Percentiles rank a stretch among this genome's conserved stretches.
Evolutionary conservation across 2,113 vertebrate species (phyloP).

Genomic region (Gadus chalcogrammus): DNA sequence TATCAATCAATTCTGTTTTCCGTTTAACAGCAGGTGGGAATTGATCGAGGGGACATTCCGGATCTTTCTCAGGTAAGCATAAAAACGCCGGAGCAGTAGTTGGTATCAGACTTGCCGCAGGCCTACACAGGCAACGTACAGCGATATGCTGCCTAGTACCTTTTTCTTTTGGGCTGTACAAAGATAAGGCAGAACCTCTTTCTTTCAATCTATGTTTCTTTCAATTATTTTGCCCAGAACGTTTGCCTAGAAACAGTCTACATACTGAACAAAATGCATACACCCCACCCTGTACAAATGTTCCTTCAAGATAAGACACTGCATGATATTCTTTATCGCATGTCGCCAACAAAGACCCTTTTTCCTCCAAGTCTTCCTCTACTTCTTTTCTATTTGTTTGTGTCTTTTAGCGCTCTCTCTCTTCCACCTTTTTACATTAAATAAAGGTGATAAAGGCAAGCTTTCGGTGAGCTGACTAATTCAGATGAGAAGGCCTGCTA

Average conservation of each 20-base stretch:
- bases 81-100: not conserved
- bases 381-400: slow-evolving; percentile 19
- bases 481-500: too few relatives aligned
- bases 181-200: not conserved
- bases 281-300: slow-evolving; percentile 22
- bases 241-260: slow-evolving; percentile 3
- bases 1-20: not conserved
- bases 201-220: slow-evolving; percentile 4
- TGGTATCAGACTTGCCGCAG: too few relatives aligned
- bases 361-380: slow-evolving; percentile 37
- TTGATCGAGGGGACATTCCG: slow-evolving; percentile 97
- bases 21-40: slow-evolving; percentile 90
- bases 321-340: slow-evolving; percentile 68
- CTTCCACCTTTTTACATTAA: slow-evolving; percentile 57
- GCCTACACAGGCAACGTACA: not conserved
- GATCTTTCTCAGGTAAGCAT: slow-evolving; percentile 92
- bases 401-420: slow-evolving; percentile 18
- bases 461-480: too few relatives aligned
- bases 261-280: slow-evolving; percentile 15
- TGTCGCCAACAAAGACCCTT: slow-evolving; percentile 50
- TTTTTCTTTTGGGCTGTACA: slow-evolving; percentile 10
- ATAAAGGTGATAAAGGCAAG: slow-evolving; percentile 68
- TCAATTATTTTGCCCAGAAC: not conserved
- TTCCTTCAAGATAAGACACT: slow-evolving; percentile 30
- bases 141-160: not conserved